Base-by-base conservation (phyloP, 2,113 vertebrate genomes). In the Indicator indicator region DNA sequence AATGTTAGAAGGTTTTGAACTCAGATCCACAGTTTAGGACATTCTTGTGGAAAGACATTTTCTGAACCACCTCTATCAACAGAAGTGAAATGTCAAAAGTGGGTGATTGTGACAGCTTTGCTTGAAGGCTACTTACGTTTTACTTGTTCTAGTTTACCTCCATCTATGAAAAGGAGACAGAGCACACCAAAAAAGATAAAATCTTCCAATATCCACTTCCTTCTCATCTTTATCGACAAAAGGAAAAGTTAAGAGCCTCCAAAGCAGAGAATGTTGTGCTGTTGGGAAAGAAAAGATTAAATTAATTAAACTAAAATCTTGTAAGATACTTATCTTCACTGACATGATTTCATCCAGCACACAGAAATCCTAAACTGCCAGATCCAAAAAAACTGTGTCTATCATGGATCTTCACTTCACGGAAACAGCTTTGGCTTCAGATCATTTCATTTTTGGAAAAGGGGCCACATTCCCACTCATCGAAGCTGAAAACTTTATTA, bases 51-150 rank as follows among this genome's bases (percentile, higher is more conserved):
- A n/a, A 72, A 89, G 38, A 36, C 44, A 8, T 75, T 92, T 94
- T 55, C 59, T 76, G 40, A 90, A 58, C 3, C 36, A 20, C 18
- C 26, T 62, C 64, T 65, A 44, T 67, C 70, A 83, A 78, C 5
- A 60, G 62, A 85, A 91, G 82, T 56, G 74, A 91, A 95, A 77
- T 27, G 28, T 67, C 65, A 88, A 46, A 28, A 75, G 12, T 40
- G 62, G 19, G 50, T 77, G 33, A 94, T 77, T 18, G 15, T 27
- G 27, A 83, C 67, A 85, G 68, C 40, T 92, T 92, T 93, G 63
- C 38, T 65, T 71, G 20, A 86, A 94, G 56, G 87, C 48, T 86
- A 98, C 98, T 98, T 97, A 98, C 98, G 92, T 97, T 98, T 98
- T 62, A 96, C 94, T 97, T 98, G 97, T 82, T 98, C 98, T 78